Conservation (phyloP, 2,113 vertebrate genomes). For the Epinephelus fuscoguttatus region DNA sequence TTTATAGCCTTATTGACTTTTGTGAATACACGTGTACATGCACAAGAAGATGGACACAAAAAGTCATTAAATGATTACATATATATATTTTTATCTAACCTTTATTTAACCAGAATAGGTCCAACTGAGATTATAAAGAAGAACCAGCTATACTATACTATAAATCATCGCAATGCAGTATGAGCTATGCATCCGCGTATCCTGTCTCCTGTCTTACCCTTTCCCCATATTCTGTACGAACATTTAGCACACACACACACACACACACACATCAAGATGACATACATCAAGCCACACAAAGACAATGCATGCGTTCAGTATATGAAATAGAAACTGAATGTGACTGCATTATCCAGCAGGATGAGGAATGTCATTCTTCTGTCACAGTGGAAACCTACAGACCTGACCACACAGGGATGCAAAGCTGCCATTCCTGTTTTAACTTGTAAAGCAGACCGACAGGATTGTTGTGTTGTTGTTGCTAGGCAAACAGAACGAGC, state of each 20-base stretch:
- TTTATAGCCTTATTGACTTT: background rate
- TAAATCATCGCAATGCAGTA: no score
- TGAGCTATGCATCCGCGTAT: no score
- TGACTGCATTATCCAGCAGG: background rate
- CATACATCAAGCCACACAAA: background rate
- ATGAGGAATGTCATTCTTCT: background rate
- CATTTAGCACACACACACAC: no score
- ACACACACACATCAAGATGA: background rate
- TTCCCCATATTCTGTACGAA: no score
- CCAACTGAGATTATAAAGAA: no score
- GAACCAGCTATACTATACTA: no score
- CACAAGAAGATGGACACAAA: background rate
- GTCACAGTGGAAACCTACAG: background rate
- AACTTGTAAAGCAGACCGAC: background rate
- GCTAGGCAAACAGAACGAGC: background rate
- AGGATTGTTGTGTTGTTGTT: background rate
- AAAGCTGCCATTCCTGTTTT: background rate
- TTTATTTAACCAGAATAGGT: no score
- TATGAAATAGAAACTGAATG: background rate
- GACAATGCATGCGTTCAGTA: background rate
- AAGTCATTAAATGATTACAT: background rate
- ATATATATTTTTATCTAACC: no score
- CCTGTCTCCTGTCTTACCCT: no score
- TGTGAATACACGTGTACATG: background rate
- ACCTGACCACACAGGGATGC: background rate